Evolutionary conservation across 2,888 invertebrate species (phyloP), one percentile per base, ranked within the genome.

Genomic region (Athalia cordata): DNA sequence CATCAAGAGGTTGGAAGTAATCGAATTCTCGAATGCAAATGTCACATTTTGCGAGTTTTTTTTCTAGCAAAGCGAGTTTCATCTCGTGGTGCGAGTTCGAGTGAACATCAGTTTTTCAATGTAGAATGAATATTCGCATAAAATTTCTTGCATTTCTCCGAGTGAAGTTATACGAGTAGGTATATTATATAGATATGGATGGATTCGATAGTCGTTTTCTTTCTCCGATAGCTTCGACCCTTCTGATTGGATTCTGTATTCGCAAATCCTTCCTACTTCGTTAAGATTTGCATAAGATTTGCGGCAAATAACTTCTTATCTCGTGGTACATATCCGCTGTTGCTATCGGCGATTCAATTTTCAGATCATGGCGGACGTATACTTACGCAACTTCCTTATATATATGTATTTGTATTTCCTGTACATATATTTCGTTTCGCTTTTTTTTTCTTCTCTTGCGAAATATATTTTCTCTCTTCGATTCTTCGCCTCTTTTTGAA

Each of bases 211-310:
- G 70, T 45, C 64, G 65, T 72, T 72, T 78, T 29, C 29, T 29
- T 74, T 29, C 62, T 59, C 47, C 29, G 52, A 50, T 52, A 62
- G 50, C 61, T 50, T 72, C 62, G 52, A 72, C 57, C n/a, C 67
- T 62, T 2, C 55, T 47, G 43, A 64, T 74, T 52, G 78, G n/a
- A 74, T 78, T 65, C n/a, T 74, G 55, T 65, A 74, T 65, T 64
- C 78, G 45, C 45, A 64, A 78, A 74, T 78, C 57, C 78, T n/a
- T 59, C 78, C 74, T 72, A 78, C 74, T 65, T 74, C 74, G 62
- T 43, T 61, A 74, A 74, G 47, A 78, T 65, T 78, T 55, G 74
- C 57, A 74, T 64, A 50, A 47, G 57, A 49, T 74, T 45, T 64
- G 55, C 49, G 11, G 49, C 62, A 49, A 68, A 62, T 52, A 70